phyloP scores from a whole-genome alignment of 2,888 invertebrate species.

The Ypsolopha sequella region DNA sequence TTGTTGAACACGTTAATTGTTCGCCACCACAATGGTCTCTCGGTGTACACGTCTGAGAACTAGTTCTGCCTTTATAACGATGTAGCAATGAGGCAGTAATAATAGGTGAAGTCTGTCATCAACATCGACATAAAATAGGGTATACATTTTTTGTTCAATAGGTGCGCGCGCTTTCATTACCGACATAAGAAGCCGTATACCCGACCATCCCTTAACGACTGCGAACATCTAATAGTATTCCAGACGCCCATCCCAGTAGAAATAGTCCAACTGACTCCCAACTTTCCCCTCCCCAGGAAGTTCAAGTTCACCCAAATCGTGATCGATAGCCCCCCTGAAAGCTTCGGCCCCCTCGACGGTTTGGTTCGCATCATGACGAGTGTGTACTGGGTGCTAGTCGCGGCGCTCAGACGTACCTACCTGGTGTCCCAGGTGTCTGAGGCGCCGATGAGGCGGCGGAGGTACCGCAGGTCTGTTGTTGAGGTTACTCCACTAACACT shows the following conservation, averaged over 20 bases:
- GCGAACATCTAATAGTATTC: too few relatives aligned
- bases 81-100: too few relatives aligned
- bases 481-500: constrained; percentile 8
- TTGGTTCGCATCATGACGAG: constrained; percentile 50
- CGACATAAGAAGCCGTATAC: too few relatives aligned
- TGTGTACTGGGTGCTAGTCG: constrained; percentile 31
- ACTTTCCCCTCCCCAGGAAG: constrained; percentile 35
- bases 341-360: constrained; percentile 28
- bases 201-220: too few relatives aligned
- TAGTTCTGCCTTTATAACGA: too few relatives aligned
- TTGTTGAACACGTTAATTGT: background rate
- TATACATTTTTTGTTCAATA: too few relatives aligned
- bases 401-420: constrained; percentile 27
- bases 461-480: constrained; percentile 36
- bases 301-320: constrained; percentile 55
- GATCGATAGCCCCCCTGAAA: constrained; percentile 24
- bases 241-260: background rate
- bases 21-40: too few relatives aligned
- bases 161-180: too few relatives aligned
- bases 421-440: constrained; percentile 20
- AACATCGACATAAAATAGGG: too few relatives aligned
- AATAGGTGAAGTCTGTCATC: too few relatives aligned
- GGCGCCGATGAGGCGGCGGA: constrained; percentile 25
- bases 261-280: constrained; percentile 2
- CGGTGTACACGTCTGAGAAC: too few relatives aligned